A percentile compares a stretch with the other conserved stretches of the same genome.
These are phyloP conservation scores for Babyrousa celebensis DNA, from an alignment of 2,797 vertebrate genomes.

Conservation along the genomic window DNA sequence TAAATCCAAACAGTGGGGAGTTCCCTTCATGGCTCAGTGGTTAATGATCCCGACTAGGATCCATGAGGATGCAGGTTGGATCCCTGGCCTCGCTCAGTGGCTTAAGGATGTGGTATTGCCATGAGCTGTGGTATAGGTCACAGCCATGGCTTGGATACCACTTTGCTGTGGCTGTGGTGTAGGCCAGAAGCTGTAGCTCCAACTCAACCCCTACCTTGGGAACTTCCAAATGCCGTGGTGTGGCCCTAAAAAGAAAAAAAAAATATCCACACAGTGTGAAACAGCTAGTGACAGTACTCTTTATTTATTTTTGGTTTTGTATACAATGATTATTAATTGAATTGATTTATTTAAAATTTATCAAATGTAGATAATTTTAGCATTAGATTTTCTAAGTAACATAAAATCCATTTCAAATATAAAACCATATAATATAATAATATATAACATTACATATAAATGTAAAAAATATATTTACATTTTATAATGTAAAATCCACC, in stretches of 20 bases:
- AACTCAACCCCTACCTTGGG: no score
- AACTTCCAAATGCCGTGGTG: no score
- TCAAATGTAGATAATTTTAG: constrained; percentile 13
- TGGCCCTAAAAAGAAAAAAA: no score
- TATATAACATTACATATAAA: background rate
- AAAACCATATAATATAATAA: background rate
- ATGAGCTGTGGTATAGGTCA: no score
- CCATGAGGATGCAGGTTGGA: no score
- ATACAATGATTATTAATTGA: background rate
- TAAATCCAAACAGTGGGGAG: background rate
- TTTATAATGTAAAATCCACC: background rate
- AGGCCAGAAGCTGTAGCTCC: no score
- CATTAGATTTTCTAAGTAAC: background rate
- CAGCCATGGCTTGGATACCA: no score
- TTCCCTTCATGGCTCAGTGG: no score
- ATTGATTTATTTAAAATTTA: constrained; percentile 15
- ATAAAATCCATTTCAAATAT: background rate
- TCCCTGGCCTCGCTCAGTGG: no score
- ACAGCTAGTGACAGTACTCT: background rate
- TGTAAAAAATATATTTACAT: background rate
- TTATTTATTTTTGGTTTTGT: background rate
- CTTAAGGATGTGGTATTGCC: no score
- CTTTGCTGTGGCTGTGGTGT: no score
- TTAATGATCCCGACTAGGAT: no score
- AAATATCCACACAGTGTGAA: constrained; percentile 8